Percentiles rank a stretch among this genome's conserved stretches.
These are phyloP conservation scores for Poeciliopsis turneri DNA, from an alignment of 2,797 vertebrate genomes.

Conservation along the genomic window DNA sequence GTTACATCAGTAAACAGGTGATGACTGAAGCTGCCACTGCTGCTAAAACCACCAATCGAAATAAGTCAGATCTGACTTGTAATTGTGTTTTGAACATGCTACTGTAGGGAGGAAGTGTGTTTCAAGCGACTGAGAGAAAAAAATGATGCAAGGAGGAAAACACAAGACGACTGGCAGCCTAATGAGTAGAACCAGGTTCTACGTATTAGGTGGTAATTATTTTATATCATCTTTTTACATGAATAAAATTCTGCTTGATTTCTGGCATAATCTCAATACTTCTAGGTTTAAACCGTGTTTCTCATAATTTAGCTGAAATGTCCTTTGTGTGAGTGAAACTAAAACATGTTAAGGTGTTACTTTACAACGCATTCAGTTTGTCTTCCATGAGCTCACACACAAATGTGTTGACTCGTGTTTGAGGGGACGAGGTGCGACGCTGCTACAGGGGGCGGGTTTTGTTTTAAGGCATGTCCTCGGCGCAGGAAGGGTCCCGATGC, in stretches of 20 bases:
- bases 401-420: slow-evolving; percentile 30
- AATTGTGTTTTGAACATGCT: slow-evolving; percentile 53
- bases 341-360: slow-evolving; percentile 42
- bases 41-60: slow-evolving; percentile 35
- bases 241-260: slow-evolving; percentile 31
- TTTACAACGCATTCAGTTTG: slow-evolving; percentile 61
- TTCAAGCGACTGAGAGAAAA: slow-evolving; percentile 19
- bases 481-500: slow-evolving; percentile 67
- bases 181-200: slow-evolving; percentile 35
- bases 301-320: slow-evolving; percentile 33
- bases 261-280: slow-evolving; percentile 19
- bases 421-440: slow-evolving; percentile 10
- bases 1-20: slow-evolving; percentile 19
- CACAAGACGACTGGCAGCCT: slow-evolving; percentile 50
- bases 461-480: slow-evolving; percentile 76
- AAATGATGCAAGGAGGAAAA: not conserved
- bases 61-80: slow-evolving; percentile 40
- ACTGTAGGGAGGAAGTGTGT: slow-evolving; percentile 36
- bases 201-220: slow-evolving; percentile 35
- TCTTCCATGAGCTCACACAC: slow-evolving; percentile 31
- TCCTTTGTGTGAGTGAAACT: slow-evolving; percentile 43
- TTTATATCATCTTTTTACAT: slow-evolving; percentile 5
- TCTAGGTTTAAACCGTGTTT: slow-evolving; percentile 30
- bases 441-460: slow-evolving; percentile 37
- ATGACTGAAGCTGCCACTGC: slow-evolving; percentile 29